Base-by-base conservation (phyloP, 2,113 vertebrate genomes). In the Campylomormyrus numenius region DNA sequence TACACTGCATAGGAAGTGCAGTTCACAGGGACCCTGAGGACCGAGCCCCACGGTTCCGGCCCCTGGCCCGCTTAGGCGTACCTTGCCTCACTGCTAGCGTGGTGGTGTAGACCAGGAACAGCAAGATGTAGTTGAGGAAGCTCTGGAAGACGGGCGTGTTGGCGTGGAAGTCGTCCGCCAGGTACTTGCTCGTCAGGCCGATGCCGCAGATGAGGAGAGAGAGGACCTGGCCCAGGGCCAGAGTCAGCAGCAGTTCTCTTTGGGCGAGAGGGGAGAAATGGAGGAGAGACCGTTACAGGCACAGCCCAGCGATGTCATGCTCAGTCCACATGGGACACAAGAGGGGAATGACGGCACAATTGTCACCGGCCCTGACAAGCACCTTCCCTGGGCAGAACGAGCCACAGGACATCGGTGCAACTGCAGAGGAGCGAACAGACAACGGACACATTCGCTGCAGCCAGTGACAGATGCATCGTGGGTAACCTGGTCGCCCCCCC, bases 61-160 rank as follows among this genome's bases (percentile, higher is more conserved):
- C 45, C 7, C 46, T 5, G 10, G 46, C 27, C 27, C 9, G 21
- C 0, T 9, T 21, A 46, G 24, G 48, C 35, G 2, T 95, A 98
- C 98, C 98, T 98, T 98, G 98, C 93, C 97, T 97, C 91, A 99
- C 98, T 5, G 98, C 98, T 90, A 99, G 93, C 10, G 98, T 99
- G 80, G 98, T 98, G 17, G 98, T 98, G 94, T 99, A 99, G 92
- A 99, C 98, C 96, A 99, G 94, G 93, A 99, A 99, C 46, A 99
- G 96, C 87, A 99, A 97, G 92, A 98, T 98, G 92, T 99, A 99
- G 96, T 98, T 98, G 92, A 99, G 97, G 92, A 99, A 99, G 95
- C 97, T 97, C 96, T 99, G 98, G 93, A 99, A 99, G 92, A 99
- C 97, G 1, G 98, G 98, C 1, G 98, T 99, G 93, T 97, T 98